Percentiles rank a stretch among this genome's conserved stretches.
Conservation (phyloP, 2,113 vertebrate genomes). For the Eonycteris spelaea region DNA sequence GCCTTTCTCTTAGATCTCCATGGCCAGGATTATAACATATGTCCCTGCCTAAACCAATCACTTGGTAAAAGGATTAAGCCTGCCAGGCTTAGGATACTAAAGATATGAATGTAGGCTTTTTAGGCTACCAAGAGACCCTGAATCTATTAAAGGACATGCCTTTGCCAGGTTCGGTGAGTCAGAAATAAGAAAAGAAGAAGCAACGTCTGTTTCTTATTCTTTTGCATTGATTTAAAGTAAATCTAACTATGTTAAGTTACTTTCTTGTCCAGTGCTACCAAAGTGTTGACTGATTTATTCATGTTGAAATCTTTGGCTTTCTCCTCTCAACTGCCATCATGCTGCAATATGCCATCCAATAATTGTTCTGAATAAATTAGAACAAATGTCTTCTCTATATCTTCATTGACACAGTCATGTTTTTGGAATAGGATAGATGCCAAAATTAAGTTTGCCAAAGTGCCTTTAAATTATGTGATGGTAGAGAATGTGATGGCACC, state of each 20-base stretch:
- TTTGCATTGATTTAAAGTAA: neutral
- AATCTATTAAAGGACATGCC: neutral
- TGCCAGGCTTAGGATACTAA: neutral
- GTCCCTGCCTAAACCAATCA: neutral
- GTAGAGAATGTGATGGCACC: neutral
- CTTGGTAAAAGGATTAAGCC: neutral
- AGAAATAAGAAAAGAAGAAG: neutral
- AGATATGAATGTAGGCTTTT: neutral
- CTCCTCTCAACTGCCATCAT: neutral
- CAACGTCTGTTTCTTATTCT: neutral
- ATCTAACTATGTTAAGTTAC: neutral
- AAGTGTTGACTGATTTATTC: neutral
- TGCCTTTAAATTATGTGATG: constrained; percentile 35
- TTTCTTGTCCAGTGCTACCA: neutral
- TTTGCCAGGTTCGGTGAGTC: neutral
- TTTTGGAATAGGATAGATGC: constrained; percentile 33
- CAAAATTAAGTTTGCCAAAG: neutral
- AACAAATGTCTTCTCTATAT: constrained; percentile 33
- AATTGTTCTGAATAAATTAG: constrained; percentile 47
- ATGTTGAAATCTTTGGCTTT: neutral
- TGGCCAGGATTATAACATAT: neutral
- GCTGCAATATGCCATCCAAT: constrained; percentile 20
- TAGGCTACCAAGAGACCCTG: too few relatives aligned
- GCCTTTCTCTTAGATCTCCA: neutral
- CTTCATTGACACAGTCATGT: neutral